Evolutionary conservation across 92 coral and sea anemone species (phyloP), one percentile per base, ranked within the genome.

Genomic region (Diadumene lineata): DNA sequence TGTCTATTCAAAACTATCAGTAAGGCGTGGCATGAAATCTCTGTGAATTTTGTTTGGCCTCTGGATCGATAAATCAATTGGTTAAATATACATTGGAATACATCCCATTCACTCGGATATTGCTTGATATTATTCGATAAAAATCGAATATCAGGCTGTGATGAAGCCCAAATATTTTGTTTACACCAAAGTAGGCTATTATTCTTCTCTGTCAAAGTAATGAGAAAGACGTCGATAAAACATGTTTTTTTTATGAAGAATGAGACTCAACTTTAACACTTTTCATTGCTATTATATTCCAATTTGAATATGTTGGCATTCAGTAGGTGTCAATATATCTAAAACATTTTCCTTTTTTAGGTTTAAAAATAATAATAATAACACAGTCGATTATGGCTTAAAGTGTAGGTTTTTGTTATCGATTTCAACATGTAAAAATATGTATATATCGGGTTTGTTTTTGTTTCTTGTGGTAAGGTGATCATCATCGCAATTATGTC

Each of bases 401-500:
- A 38, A 38, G 48, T 38, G 48, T 38, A 38, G 13, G 48, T 38
- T 38, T 38, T 38, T 53, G 60, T 53, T 15, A 53, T 53, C 24
- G 60, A 53, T 53, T 53, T 58, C 22, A 22, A 21, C 38, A 62
- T 28, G 68, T 28, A 62, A 62, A 62, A 62, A 62, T 62, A 62
- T 62, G 68, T 28, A 62, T 28, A 62, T 23, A 28, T 19, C 4
- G 1, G 4, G 17, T 2, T 11, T 62, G 38, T 62, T 62, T 27
- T 62, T 30, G 32, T 62, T 62, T 28, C 13, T 10, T 62, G 68
- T 30, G 68, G 68, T 62, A n/a, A 22, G 21, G 10, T 62, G 23
- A 58, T 58, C 64, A 32, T 22, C 31, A 26, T 26, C 31, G 31
- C 31, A 62, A 62, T 62, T 62, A 62, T 62, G 25, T 62, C 68